Evolutionary conservation across 2,113 vertebrate genomes (phyloP), one percentile per base, ranked within the genome.

Genomic region (Talpa occidentalis): DNA sequence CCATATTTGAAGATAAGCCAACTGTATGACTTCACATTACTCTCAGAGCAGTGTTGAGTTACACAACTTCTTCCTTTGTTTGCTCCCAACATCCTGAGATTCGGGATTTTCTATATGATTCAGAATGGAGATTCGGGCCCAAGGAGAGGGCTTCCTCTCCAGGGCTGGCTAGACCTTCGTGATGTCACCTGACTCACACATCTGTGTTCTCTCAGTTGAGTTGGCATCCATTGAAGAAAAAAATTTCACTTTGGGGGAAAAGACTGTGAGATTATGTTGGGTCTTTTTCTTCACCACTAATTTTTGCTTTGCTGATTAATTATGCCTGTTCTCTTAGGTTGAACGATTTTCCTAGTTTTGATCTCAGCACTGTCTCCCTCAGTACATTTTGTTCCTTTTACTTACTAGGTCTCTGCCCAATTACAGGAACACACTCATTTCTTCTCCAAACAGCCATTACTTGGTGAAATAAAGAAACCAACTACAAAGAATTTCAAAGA

Each of bases 1-100:
- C 98, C 98, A 97, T 96, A 89, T 92, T 90, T 97, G 98, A 94
- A 98, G 96, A 95, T 84, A 95, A 97, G 98, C 98, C 98, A 98
- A 97, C 95, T 97, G 96, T 95, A 98, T 98, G 98, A 98, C 97
- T 98, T 98, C 98, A 98, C 96, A 96, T 95, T 35, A 95, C 72
- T 76, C 97, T 97, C 94, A 94, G 94, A 98, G 97, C 92, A 87
- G 96, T 91, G 95, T 96, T 97, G 97, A 97, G 97, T 98, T 98
- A 97, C 97, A 97, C 97, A 98, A 98, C 95, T 95, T 96, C 97
- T 97, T 14, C 80, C 26, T 93, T 97, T 98, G 97, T 98, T 98
- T 98, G 98, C 97, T 97, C 97, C 96, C 97, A 97, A 85, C 91
- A 97, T 95, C 96, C 97, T 96, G 95, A 96, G 91, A 93, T 96